phyloP scores from a whole-genome alignment of 2,888 invertebrate species.

The Palloptera scutellata region DNA sequence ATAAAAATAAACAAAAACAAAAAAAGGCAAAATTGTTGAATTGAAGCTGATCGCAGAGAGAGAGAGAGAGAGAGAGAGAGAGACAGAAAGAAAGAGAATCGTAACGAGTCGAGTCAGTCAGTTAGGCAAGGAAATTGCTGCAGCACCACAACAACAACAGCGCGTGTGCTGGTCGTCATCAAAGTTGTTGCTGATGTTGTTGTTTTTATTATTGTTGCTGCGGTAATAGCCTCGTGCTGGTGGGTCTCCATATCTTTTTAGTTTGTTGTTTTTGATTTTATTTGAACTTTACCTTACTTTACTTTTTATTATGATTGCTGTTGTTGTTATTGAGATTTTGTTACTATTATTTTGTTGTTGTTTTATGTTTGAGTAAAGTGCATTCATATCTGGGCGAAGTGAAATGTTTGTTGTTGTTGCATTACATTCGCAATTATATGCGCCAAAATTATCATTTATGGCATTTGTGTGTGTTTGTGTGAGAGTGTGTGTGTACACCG shows the following conservation, averaged over 20 bases:
- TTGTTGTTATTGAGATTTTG: not conserved
- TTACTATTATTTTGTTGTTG: not conserved
- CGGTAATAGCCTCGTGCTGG: conserved; percentile 50
- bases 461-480: conserved; percentile 14
- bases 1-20: no score
- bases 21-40: no score
- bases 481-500: no score
- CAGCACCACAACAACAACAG: conserved; percentile 20
- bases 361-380: conserved; percentile 20
- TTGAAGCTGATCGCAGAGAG: no score
- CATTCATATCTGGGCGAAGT: conserved; percentile 19
- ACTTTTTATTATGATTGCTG: conserved; percentile 7
- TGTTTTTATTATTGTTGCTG: conserved; percentile 27
- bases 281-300: not conserved
- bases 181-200: conserved; percentile 34
- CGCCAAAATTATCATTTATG: conserved; percentile 19
- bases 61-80: no score
- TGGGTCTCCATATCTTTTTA: conserved; percentile 45
- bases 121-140: not conserved
- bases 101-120: no score
- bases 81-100: no score
- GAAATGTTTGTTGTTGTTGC: conserved; percentile 14
- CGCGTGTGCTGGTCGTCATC: conserved; percentile 43
- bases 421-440: conserved; percentile 1
- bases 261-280: not conserved